Conservation (phyloP, 2,888 invertebrate genomes). For the Tanaodytes sp. region DNA sequence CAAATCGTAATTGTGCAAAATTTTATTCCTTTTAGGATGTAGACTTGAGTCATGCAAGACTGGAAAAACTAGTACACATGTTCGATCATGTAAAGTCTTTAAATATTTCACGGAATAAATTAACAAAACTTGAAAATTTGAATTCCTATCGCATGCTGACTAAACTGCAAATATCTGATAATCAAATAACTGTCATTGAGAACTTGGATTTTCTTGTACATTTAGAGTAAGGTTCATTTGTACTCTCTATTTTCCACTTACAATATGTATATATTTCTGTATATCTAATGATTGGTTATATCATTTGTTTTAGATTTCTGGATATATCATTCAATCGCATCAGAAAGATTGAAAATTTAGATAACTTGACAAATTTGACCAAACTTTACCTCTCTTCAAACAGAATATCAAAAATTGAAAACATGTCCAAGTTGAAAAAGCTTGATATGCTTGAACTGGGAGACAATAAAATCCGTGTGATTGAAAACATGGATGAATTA, state of each 20-base stretch:
- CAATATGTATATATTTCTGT: too few species aligned
- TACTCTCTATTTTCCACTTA: too few species aligned
- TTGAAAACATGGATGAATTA: constrained; percentile 88
- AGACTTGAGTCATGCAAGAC: constrained; percentile 92
- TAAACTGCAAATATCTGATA: constrained; percentile 97
- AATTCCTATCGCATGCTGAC: constrained; percentile 82
- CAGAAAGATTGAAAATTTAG: constrained; percentile 87
- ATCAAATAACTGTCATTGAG: constrained; percentile 93
- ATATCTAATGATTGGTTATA: constrained; percentile 3
- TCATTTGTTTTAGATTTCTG: constrained; percentile 77
- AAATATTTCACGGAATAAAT: constrained; percentile 94
- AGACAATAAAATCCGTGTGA: constrained; percentile 92
- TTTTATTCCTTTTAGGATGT: constrained; percentile 75
- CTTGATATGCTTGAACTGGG: constrained; percentile 93
- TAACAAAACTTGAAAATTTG: constrained; percentile 94
- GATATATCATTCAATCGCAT: constrained; percentile 97
- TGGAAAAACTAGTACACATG: constrained; percentile 88
- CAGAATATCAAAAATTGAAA: constrained; percentile 89
- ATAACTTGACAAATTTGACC: constrained; percentile 82
- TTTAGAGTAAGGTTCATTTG: constrained; percentile 91
- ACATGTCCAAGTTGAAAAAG: constrained; percentile 82
- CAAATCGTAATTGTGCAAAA: not conserved
- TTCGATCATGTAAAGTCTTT: constrained; percentile 84
- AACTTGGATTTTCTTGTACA: constrained; percentile 90
- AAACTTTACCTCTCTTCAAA: constrained; percentile 93